phyloP scores from a whole-genome alignment of 1,140 invertebrate species.

The Carposina sasakii region DNA sequence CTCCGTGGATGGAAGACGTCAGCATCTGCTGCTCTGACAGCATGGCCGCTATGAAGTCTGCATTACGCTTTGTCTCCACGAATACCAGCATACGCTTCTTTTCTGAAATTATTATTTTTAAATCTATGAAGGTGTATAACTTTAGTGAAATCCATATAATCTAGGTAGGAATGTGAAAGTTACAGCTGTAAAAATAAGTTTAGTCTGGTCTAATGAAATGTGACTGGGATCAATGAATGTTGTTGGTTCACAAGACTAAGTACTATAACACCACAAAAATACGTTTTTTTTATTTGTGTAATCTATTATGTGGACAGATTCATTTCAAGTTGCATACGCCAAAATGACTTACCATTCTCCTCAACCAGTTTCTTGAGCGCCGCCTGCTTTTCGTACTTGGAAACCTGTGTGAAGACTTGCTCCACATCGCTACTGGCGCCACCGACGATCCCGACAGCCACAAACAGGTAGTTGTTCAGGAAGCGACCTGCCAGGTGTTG shows the following conservation, averaged over 20 bases:
- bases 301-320: no score
- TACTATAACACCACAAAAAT: no score
- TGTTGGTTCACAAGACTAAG: no score
- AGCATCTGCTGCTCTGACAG: conserved; percentile 78
- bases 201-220: no score
- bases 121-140: no score
- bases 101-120: conserved; percentile 29
- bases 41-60: conserved; percentile 87
- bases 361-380: conserved; percentile 82
- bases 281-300: no score
- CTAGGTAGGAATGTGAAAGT: no score
- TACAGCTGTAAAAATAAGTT: no score
- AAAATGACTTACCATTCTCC: conserved; percentile 66
- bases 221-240: background rate
- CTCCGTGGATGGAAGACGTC: conserved; percentile 95
- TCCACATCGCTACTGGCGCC: conserved; percentile 92
- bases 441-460: conserved; percentile 90
- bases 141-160: no score
- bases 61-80: conserved; percentile 90
- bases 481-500: conserved; percentile 84
- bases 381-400: conserved; percentile 81
- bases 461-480: conserved; percentile 86
- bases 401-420: conserved; percentile 86
- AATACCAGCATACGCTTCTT: conserved; percentile 85
- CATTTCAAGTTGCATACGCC: background rate